Percentiles rank a stretch among this genome's conserved stretches.
Evolutionary conservation across 2,113 vertebrate species (phyloP).

Genomic region (Limnothrissa miodon): DNA sequence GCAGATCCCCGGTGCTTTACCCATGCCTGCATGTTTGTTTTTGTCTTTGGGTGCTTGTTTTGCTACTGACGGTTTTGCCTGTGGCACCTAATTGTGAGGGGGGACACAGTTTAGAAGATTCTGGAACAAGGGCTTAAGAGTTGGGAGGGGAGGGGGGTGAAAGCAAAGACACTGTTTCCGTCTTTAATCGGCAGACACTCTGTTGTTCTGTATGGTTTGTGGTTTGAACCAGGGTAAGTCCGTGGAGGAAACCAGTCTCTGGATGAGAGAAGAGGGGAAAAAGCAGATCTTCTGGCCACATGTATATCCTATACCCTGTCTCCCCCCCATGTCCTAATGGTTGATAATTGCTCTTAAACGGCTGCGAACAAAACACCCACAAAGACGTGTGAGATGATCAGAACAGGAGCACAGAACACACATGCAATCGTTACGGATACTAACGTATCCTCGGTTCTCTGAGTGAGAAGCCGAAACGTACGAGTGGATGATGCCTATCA

Average conservation of each 20-base stretch:
- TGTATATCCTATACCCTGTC: background rate
- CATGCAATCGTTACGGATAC: no score
- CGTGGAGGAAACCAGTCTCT: background rate
- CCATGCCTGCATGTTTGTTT: constrained; percentile 59
- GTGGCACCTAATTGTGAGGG: constrained; percentile 63
- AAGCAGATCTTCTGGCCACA: background rate
- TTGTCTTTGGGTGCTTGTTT: constrained; percentile 67
- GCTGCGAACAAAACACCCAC: constrained; percentile 1
- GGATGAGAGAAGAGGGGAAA: background rate
- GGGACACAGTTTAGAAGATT: constrained; percentile 48
- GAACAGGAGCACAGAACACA: background rate
- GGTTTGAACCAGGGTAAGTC: background rate
- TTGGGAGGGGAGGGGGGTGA: background rate
- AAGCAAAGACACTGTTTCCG: background rate
- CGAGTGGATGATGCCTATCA: no score
- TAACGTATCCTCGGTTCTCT: no score
- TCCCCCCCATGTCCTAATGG: background rate
- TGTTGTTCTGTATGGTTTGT: background rate
- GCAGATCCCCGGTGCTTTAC: constrained; percentile 43
- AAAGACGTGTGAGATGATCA: background rate
- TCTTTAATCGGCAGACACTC: background rate
- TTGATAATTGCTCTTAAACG: constrained; percentile 4
- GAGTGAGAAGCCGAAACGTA: no score
- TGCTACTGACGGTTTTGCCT: constrained; percentile 55
- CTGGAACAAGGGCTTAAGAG: constrained; percentile 44